Base-by-base conservation (phyloP, 2,888 invertebrate genomes). In the Adelognathus sp. region DNA sequence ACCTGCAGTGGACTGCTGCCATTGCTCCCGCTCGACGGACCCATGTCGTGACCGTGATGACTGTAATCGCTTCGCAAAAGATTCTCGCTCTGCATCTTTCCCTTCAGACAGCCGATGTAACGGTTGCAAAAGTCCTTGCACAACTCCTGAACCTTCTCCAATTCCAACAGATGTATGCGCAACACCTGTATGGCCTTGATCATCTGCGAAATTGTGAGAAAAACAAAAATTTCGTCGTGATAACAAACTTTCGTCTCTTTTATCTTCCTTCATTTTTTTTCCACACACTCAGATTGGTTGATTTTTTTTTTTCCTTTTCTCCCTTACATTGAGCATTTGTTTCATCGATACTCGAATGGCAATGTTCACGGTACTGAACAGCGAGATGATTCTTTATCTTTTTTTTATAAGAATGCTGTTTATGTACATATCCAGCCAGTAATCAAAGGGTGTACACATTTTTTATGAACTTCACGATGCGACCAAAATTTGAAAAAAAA, bases 91-190 rank as follows among this genome's bases (percentile, higher is more conserved):
- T 97, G 97, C 97, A 97, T 97, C 92, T 97, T 95, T 81, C 96
- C 96, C 91, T 97, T 97, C 83, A 98, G 93, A 89, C 97, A 97
- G 56, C 97, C 96, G 84, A 96, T 98, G 93, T 98, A 98, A 66
- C 98, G 94, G 82, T 96, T 96, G 93, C 98, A 98, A 93, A 98
- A 98, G 93, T 98, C 98, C 86, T 97, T 96, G 92, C 98, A 98
- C 86, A 98, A 90, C 92, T 98, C 98, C 92, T 98, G 97, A 14
- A 98, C 98, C 92, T 98, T 98, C 92, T 98, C 97, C 90, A 98
- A 92, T 91, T 98, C 98, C 84, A 98, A 92, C 60, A 98, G 93
- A 91, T 98, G 98, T 91, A 98, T 98, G 88, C 98, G 93, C 81
- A 98, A 93, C 80, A 98, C 98, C 94, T 98, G 97, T 88, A 97